A percentile compares a stretch with the other conserved stretches of the same genome.
phyloP scores from a whole-genome alignment of 2,113 vertebrate species.

The Siphamia tubifer region DNA sequence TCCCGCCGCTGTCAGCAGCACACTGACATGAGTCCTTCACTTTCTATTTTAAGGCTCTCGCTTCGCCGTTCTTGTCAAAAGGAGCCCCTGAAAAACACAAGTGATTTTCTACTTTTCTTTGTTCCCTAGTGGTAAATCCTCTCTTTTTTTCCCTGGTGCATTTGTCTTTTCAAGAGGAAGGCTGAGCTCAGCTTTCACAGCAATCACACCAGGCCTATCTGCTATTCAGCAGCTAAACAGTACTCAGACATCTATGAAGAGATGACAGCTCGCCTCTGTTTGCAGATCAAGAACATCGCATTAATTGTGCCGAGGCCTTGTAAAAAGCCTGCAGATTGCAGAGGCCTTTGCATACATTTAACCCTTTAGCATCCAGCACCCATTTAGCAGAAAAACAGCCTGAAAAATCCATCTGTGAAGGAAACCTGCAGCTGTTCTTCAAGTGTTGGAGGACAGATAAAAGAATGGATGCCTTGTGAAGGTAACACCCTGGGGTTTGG shows the following conservation, averaged over 20 bases:
- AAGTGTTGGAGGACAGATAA: no score
- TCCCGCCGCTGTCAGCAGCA: constrained; percentile 83
- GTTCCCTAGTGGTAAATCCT: constrained; percentile 51
- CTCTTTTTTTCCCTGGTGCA: constrained; percentile 37
- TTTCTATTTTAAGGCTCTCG: constrained; percentile 85
- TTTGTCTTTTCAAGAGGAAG: constrained; percentile 63
- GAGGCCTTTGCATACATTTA: constrained; percentile 45
- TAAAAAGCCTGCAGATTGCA: constrained; percentile 44
- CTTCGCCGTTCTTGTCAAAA: constrained; percentile 72
- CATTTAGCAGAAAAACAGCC: no score
- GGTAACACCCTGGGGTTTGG: no score
- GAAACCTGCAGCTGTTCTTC: no score
- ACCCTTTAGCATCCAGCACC: no score
- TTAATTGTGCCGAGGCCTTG: constrained; percentile 44
- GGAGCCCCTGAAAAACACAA: constrained; percentile 52
- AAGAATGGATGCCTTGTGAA: no score
- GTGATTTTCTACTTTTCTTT: constrained; percentile 73
- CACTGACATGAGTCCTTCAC: constrained; percentile 86
- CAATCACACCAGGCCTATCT: constrained; percentile 57
- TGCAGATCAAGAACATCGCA: constrained; percentile 41
- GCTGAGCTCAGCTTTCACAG: constrained; percentile 74
- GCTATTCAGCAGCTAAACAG: constrained; percentile 55
- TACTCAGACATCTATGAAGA: constrained; percentile 42
- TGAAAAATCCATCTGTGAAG: no score
- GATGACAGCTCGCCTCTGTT: constrained; percentile 58